Conservation (phyloP, 2,797 vertebrate species). For the Bovichtus diacanthus region DNA sequence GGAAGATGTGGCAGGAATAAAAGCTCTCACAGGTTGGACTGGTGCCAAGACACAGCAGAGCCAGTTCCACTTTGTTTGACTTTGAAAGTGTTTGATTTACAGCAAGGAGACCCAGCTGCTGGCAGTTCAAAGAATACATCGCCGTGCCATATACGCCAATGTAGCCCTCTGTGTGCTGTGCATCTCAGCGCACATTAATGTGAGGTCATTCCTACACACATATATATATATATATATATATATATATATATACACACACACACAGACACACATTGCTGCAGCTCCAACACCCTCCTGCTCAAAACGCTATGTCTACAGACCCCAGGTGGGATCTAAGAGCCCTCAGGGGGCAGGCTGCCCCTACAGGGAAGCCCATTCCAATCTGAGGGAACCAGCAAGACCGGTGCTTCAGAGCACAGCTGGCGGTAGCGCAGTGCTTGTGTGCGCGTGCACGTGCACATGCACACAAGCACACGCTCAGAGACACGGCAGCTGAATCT, state of each 20-base stretch:
- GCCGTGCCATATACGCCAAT: slow-evolving; percentile 36
- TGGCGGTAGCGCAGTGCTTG: slow-evolving; percentile 67
- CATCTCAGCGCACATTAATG: slow-evolving; percentile 44
- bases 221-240: background rate
- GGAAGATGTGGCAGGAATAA: slow-evolving; percentile 78
- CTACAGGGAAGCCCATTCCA: slow-evolving; percentile 69
- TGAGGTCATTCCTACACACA: slow-evolving; percentile 43
- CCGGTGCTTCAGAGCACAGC: slow-evolving; percentile 78
- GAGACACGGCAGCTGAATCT: slow-evolving; percentile 45
- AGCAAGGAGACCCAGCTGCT: slow-evolving; percentile 74
- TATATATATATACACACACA: background rate
- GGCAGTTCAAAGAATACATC: slow-evolving; percentile 75
- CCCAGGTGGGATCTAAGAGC: slow-evolving; percentile 69
- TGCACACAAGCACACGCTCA: background rate
- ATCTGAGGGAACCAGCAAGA: slow-evolving; percentile 73
- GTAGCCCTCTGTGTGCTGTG: slow-evolving; percentile 43
- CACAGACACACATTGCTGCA: slow-evolving; percentile 30
- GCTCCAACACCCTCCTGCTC: slow-evolving; percentile 44
- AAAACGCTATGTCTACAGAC: slow-evolving; percentile 58
- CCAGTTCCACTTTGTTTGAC: slow-evolving; percentile 83
- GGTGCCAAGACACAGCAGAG: slow-evolving; percentile 73
- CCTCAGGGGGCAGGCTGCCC: slow-evolving; percentile 62
- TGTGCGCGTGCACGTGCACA: background rate
- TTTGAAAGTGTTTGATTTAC: slow-evolving; percentile 84
- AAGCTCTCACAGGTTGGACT: slow-evolving; percentile 73